Evolutionary conservation across 2,888 invertebrate genomes (phyloP), one percentile per base, ranked within the genome.

Genomic region (Zygaena filipendulae): DNA sequence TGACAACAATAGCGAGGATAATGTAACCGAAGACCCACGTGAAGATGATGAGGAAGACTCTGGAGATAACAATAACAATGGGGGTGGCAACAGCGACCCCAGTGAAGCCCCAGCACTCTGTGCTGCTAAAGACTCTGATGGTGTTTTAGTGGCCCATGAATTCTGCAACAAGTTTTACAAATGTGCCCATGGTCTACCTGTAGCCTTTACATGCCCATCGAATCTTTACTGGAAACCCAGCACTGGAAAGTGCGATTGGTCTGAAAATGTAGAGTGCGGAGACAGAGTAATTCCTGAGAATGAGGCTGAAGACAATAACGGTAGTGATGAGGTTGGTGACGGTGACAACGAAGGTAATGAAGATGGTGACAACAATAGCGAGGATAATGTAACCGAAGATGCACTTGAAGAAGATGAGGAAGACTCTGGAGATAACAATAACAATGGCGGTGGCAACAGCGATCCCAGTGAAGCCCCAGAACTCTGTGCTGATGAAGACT

Each of bases 81-180:
- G 29, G 3, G 22, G 31, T 10, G 43, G 48, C 20, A 45, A 43
- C 13, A 38, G 42, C 16, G 36, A 46, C 9, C 49, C 48, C 3
- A 39, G 29, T 2, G 43, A 53, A 34, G 56, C 56, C 11, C 36
- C 45, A 0, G 20, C 35, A 0, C 51, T 60, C 5, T 63, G 61
- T 23, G 35, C 40, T 5, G 32, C 37, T 4, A 30, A 39, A 4
- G 43, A 37, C 6, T 54, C 59, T 3, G 48, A 60, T 2, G 55
- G 54, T 1, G 25, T 39, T 2, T 30, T 59, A 1, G 35, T 58
- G 2, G 49, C 55, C n/a, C 53, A 61, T 25, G 46, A 53, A 39
- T 39, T 40, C 18, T 62, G 62, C 33, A 49, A 52, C 20, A 32
- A 48, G 25, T 61, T 49, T 23, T 62, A 62, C 30, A 45, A 43